phyloP scores from a whole-genome alignment of 2,797 vertebrate species.

The Momotus momota region DNA sequence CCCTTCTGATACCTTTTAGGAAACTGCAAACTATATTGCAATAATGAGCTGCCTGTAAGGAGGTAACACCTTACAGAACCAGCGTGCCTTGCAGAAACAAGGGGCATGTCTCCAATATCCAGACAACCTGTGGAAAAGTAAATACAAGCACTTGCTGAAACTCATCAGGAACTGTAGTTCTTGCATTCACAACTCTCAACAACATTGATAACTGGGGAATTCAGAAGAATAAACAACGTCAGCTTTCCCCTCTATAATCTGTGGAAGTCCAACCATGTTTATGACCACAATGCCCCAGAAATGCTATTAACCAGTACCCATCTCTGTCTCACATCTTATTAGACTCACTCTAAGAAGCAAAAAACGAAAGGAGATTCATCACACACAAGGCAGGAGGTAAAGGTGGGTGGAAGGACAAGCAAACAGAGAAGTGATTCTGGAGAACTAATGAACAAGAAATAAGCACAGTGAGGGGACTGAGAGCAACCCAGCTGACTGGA shows the following conservation, averaged over 20 bases:
- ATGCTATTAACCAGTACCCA: background rate
- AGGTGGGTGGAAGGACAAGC: background rate
- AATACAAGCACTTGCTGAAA: background rate
- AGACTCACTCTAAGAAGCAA: background rate
- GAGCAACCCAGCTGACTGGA: background rate
- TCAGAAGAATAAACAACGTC: background rate
- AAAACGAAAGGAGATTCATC: background rate
- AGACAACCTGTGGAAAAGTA: background rate
- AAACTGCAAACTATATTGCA: background rate
- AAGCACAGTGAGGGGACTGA: accelerated
- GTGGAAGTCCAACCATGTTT: background rate
- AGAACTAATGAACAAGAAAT: background rate
- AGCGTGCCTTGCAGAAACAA: background rate
- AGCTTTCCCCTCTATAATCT: background rate
- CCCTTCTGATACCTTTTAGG: background rate
- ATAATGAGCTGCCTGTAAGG: background rate
- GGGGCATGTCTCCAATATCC: background rate
- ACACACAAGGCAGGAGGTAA: background rate
- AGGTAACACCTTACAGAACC: background rate
- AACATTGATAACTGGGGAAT: background rate
- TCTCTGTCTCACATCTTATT: background rate
- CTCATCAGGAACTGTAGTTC: background rate
- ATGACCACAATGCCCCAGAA: accelerated
- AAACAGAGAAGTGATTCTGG: background rate
- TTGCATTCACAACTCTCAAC: background rate